Evolutionary conservation across 1,140 invertebrate species (phyloP), one percentile per base, ranked within the genome.

Genomic region (Drosophila eugracilis): DNA sequence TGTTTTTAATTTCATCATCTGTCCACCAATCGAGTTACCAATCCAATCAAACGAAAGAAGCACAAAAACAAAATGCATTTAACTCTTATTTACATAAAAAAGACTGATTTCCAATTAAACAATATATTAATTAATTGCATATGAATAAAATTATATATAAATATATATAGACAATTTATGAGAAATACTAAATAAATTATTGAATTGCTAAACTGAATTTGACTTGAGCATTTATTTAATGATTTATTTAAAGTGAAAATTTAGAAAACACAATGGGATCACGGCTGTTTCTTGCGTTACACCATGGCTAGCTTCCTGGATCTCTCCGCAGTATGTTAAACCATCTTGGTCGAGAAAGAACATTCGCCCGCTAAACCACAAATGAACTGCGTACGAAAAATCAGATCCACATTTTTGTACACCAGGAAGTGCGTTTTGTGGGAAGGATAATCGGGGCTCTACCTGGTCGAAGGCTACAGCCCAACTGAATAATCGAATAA

Each of bases 71-170:
- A 83, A 86, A 77, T 78, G 83, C 83, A 88, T 88, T 88, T 88
- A 88, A 88, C 75, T 88, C 75, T 88, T 88, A 88, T 88, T 88
- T 88, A 88, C 72, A 88, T 88, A 81, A 86, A 88, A 88, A 88
- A 88, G 84, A 88, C 84, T 88, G 84, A 88, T 88, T 88, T 88
- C 83, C 83, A 88, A 88, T 88, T 89, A 88, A 88, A 79, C 75
- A 88, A 88, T 83, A 88, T 65, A 86, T 86, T 86, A 80, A 85
- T 84, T 85, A 79, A 80, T 79, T 80, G 79, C 79, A 55, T 80
- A 85, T 73, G 34, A 69, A 80, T 73, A 83, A 66, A 41, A 45
- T 45, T 52, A 60, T 63, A 77, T 57, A 70, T 48, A 69, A 62
- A 79, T 83, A 71, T 62, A 84, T 75, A 84, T 84, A 84, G 79